Evolutionary conservation across 2,797 vertebrate genomes (phyloP).

Genomic region (Pampus argenteus): DNA sequence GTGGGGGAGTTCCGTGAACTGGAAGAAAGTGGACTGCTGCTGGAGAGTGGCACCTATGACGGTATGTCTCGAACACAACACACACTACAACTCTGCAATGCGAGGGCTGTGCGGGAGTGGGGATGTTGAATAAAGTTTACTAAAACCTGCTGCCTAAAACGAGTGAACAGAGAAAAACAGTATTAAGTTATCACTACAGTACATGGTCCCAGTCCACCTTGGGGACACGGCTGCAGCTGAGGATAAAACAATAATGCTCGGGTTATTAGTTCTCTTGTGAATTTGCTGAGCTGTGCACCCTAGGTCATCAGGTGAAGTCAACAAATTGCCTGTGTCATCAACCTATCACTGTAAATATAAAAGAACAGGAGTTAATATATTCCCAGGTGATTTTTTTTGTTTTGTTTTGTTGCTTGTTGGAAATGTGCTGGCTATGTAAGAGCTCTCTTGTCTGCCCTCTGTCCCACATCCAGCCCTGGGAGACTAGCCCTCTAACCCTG

Average conservation of each 20-base stretch:
- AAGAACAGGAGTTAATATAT: slow-evolving; percentile 45
- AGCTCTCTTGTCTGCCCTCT: slow-evolving; percentile 19
- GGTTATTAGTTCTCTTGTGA: slow-evolving; percentile 36
- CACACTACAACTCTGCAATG: neutral
- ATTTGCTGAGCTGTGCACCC: slow-evolving; percentile 52
- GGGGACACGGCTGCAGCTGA: slow-evolving; percentile 12
- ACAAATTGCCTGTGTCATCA: slow-evolving; percentile 46
- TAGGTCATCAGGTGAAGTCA: slow-evolving; percentile 55
- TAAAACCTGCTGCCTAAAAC: neutral
- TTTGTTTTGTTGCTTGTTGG: neutral
- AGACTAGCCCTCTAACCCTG: slow-evolving; percentile 52
- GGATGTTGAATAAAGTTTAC: neutral
- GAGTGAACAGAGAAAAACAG: slow-evolving; percentile 8
- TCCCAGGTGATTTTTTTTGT: slow-evolving; percentile 49
- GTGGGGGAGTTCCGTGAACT: slow-evolving; percentile 95
- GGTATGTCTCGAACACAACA: slow-evolving; percentile 78
- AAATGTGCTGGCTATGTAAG: slow-evolving; percentile 14
- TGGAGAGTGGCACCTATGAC: slow-evolving; percentile 99
- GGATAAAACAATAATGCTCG: slow-evolving; percentile 1
- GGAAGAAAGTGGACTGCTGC: slow-evolving; percentile 95
- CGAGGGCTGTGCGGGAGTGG: too few relatives aligned
- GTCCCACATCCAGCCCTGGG: slow-evolving; percentile 28
- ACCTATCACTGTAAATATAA: slow-evolving; percentile 34
- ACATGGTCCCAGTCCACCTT: neutral
- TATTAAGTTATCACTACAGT: neutral